phyloP scores from a whole-genome alignment of 2,113 vertebrate genomes.

The Pomatostomus ruficeps region DNA sequence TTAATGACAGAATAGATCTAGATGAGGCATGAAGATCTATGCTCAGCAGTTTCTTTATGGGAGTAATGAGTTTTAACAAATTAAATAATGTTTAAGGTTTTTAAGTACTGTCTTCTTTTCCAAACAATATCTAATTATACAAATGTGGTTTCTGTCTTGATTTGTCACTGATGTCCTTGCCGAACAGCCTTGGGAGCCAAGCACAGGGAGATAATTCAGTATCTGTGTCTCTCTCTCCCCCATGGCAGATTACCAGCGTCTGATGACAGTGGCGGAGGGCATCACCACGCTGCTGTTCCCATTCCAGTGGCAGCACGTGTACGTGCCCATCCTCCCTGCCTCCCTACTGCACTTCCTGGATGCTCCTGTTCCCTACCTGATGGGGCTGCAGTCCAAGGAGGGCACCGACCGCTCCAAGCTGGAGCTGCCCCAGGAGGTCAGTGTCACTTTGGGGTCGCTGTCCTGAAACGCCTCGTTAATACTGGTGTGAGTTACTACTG shows the following conservation, averaged over 20 bases:
- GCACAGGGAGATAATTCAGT: background rate
- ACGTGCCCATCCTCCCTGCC: slow-evolving; percentile 92
- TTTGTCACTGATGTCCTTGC: background rate
- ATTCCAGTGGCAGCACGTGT: slow-evolving; percentile 97
- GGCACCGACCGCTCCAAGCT: slow-evolving; percentile 91
- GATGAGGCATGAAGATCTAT: background rate
- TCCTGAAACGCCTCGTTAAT: accelerated
- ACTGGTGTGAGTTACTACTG: background rate
- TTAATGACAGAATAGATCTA: background rate
- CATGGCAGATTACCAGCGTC: slow-evolving; percentile 86
- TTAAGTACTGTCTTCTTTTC: background rate
- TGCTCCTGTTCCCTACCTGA: slow-evolving; percentile 93
- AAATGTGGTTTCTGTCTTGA: background rate
- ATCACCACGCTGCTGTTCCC: slow-evolving; percentile 92
- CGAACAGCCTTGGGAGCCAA: too few relatives aligned
- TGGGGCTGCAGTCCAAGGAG: slow-evolving; percentile 93
- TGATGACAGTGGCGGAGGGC: slow-evolving; percentile 94
- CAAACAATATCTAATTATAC: background rate
- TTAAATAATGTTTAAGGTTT: background rate
- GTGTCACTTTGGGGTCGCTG: background rate
- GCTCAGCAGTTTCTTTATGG: background rate
- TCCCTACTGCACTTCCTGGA: slow-evolving; percentile 94
- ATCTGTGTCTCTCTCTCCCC: background rate
- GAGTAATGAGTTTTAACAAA: background rate
- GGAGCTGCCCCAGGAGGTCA: slow-evolving; percentile 95